Evolutionary conservation across 2,113 vertebrate species (phyloP).

Genomic region (Cavia aperea): DNA sequence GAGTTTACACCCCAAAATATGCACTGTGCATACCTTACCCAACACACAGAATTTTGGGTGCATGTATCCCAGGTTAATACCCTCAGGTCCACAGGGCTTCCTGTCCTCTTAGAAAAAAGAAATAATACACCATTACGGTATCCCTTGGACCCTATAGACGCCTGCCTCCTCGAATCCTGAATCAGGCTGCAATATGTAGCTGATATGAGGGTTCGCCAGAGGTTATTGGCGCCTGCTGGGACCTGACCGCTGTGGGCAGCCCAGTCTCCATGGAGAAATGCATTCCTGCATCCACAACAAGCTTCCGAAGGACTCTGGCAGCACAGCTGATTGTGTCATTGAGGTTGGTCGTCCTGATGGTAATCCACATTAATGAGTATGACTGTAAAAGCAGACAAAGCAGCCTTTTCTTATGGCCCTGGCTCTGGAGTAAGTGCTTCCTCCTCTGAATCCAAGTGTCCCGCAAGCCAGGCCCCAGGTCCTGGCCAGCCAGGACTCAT

Average conservation of each 20-base stretch:
- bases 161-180: not conserved
- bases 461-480: not conserved
- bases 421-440: not conserved
- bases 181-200: not conserved
- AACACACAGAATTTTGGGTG: not conserved
- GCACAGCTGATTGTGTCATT: not conserved
- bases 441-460: not conserved
- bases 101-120: not conserved
- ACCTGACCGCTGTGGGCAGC: not conserved
- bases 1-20: not conserved
- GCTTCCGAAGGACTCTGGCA: not conserved
- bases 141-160: not conserved
- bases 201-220: not conserved
- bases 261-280: conserved; percentile 20
- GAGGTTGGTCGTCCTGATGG: not conserved
- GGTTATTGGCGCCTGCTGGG: not conserved
- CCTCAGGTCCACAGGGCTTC: not conserved
- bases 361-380: conserved; percentile 44
- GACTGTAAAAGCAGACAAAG: conserved; percentile 21
- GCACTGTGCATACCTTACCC: not conserved
- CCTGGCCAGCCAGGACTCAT: not conserved
- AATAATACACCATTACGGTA: rapidly evolving
- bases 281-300: conserved; percentile 22
- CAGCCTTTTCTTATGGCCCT: not conserved
- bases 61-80: not conserved